Percentiles rank a stretch among this genome's conserved stretches.
phyloP scores from a whole-genome alignment of 1,140 invertebrate species.

The Scaptodrosophila lebanonensis region DNA sequence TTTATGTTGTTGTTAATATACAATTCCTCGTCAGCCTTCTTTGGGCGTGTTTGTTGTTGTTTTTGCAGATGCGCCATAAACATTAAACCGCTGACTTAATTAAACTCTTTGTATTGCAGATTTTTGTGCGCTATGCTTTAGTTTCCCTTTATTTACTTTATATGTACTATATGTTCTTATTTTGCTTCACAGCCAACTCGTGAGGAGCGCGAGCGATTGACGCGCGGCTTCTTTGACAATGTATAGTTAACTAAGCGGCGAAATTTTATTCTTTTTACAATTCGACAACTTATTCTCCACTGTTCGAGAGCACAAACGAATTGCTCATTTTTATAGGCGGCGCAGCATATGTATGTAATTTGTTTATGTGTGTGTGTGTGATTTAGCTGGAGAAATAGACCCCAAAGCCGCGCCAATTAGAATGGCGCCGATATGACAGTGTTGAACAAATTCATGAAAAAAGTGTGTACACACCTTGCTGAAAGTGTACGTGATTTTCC shows the following conservation, averaged over 20 bases:
- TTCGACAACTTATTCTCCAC: constrained; percentile 13
- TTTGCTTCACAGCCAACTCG: no score
- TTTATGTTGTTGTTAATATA: constrained; percentile 20
- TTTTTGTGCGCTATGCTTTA: no score
- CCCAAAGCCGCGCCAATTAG: no score
- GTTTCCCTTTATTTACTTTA: no score
- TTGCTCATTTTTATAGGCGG: constrained; percentile 34
- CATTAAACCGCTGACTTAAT: constrained; percentile 5
- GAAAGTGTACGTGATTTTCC: no score
- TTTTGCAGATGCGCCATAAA: constrained; percentile 52
- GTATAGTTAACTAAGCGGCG: constrained; percentile 9
- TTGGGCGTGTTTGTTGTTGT: constrained; percentile 1
- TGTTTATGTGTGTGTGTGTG: neutral
- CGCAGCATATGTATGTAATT: constrained; percentile 14
- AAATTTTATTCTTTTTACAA: constrained; percentile 21
- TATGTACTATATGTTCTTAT: no score
- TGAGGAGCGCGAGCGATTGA: no score
- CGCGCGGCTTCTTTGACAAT: constrained; percentile 16
- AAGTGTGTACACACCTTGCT: no score
- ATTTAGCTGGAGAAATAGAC: no score
- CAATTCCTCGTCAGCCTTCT: constrained; percentile 8
- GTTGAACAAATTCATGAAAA: no score
- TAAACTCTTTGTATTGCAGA: constrained; percentile 18
- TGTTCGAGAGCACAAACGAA: constrained; percentile 26
- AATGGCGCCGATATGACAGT: no score